phyloP scores from a whole-genome alignment of 1,140 invertebrate species.

The Vollenhovia emeryi region DNA sequence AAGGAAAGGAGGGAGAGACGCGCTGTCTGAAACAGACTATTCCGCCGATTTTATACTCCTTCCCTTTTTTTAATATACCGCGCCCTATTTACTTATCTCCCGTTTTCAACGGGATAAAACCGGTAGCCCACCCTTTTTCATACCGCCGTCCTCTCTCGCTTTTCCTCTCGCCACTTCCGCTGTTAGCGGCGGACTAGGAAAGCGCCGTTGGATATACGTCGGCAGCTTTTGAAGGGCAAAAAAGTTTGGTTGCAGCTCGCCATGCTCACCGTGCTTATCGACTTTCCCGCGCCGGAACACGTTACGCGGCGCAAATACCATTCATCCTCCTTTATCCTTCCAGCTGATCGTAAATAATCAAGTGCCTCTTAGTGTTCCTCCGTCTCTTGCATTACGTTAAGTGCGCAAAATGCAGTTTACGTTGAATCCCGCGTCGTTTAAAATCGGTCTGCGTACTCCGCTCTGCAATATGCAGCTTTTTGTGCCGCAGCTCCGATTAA shows the following conservation, averaged over 20 bases:
- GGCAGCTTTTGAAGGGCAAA: slow-evolving; percentile 34
- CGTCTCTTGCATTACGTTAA: slow-evolving; percentile 15
- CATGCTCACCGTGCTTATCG: slow-evolving; percentile 5
- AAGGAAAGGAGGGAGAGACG: not conserved
- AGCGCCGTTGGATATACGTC: slow-evolving; percentile 11
- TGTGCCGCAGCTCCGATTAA: not conserved
- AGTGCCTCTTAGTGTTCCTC: not conserved
- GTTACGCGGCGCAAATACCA: not conserved
- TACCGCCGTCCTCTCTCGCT: not conserved
- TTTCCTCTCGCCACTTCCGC: not conserved
- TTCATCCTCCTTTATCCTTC: slow-evolving; percentile 5
- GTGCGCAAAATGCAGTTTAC: not conserved
- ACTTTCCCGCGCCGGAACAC: not conserved
- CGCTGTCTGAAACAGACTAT: slow-evolving; percentile 22
- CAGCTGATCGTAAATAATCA: slow-evolving; percentile 17
- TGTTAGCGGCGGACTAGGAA: slow-evolving; percentile 13
- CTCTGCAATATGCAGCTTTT: not conserved
- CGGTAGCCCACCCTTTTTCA: slow-evolving; percentile 20
- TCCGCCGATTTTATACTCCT: slow-evolving; percentile 1
- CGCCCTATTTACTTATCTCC: slow-evolving; percentile 58
- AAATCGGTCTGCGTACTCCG: not conserved
- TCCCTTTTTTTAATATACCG: not conserved
- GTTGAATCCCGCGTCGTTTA: not conserved
- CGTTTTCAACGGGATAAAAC: slow-evolving; percentile 21
- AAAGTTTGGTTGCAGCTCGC: not conserved